Conservation (phyloP, 1,140 invertebrate species). For the Littorina saxatilis region DNA sequence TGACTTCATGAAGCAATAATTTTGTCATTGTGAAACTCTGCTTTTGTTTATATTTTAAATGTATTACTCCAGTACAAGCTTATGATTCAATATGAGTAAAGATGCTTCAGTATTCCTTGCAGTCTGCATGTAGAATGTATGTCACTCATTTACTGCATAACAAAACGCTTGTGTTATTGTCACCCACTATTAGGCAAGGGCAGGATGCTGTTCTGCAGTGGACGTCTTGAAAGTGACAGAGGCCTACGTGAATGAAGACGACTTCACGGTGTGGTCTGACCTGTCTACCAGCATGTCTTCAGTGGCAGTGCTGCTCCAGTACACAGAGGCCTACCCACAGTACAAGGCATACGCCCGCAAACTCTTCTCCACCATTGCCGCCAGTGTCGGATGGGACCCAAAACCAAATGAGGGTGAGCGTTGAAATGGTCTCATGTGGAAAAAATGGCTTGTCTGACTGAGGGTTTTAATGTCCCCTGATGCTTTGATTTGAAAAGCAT, state of each 20-base stretch:
- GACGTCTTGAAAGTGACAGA: slow-evolving; percentile 85
- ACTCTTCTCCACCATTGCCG: slow-evolving; percentile 83
- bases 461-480: background rate
- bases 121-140: too few relatives aligned
- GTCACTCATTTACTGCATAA: too few relatives aligned
- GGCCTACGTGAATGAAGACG: slow-evolving; percentile 90
- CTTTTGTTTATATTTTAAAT: too few relatives aligned
- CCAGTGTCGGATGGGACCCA: slow-evolving; percentile 83
- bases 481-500: background rate
- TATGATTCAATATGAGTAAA: too few relatives aligned
- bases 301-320: slow-evolving; percentile 84
- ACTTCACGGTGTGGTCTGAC: slow-evolving; percentile 94
- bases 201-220: slow-evolving; percentile 87
- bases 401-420: slow-evolving; percentile 70
- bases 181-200: slow-evolving; percentile 82
- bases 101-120: too few relatives aligned
- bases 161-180: too few relatives aligned
- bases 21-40: too few relatives aligned
- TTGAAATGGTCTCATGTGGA: background rate
- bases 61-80: too few relatives aligned
- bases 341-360: slow-evolving; percentile 85
- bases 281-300: slow-evolving; percentile 86
- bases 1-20: too few relatives aligned
- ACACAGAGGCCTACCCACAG: slow-evolving; percentile 83
- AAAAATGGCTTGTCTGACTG: too few relatives aligned